Conservation (phyloP, 2,888 invertebrate genomes). For the Odontothrips loti region DNA sequence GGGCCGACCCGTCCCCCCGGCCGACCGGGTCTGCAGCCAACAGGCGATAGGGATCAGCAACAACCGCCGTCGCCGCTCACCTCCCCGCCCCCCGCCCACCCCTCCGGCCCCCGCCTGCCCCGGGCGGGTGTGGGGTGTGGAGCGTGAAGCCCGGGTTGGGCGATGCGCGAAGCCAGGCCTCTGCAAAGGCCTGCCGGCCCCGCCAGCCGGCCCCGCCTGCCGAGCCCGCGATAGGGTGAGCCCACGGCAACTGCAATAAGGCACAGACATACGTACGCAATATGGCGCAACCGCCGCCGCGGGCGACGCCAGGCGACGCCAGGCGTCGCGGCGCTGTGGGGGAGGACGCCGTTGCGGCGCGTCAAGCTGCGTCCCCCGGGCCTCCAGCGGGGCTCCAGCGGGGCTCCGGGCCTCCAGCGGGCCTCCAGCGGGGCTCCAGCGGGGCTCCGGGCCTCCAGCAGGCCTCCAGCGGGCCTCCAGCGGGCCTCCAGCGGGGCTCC, state of each 20-base stretch:
- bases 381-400: background rate
- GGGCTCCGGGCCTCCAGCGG: too few relatives aligned
- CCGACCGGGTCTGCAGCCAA: background rate
- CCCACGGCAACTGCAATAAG: background rate
- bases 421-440: too few relatives aligned
- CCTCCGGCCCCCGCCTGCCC: background rate
- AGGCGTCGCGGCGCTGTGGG: background rate
- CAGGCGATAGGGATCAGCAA: background rate
- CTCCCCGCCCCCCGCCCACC: background rate
- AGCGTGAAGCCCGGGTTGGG: too few relatives aligned
- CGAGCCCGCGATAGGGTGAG: background rate
- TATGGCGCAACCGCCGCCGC: slow-evolving; percentile 6
- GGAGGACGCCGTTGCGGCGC: background rate
- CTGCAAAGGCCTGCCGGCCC: background rate
- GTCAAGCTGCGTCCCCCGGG: background rate
- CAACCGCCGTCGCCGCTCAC: background rate
- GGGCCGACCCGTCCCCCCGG: background rate
- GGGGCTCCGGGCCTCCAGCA: too few relatives aligned
- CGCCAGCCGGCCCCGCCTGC: background rate
- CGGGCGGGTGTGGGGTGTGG: background rate
- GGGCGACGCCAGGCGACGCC: too few relatives aligned
- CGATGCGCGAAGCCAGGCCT: background rate
- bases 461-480: too few relatives aligned
- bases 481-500: too few relatives aligned
- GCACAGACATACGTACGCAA: background rate